Base-by-base conservation (phyloP, 2,113 vertebrate species). In the Pituophis catenifer region DNA sequence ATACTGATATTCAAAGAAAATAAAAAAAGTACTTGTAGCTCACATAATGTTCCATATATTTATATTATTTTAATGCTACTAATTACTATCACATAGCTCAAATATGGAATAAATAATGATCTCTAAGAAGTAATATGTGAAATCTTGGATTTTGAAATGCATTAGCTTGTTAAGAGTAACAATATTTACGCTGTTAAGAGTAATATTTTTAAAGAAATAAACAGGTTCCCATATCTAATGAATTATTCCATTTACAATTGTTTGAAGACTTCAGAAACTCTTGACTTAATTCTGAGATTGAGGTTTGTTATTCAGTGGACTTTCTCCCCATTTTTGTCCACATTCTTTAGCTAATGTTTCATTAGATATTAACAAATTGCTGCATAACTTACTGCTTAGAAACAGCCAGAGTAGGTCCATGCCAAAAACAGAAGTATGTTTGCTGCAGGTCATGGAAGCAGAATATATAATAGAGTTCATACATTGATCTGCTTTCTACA, bases 371-470 rank as follows among this genome's bases (percentile, higher is more conserved):
- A 89, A 94, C 90, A 95, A 95, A 95, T 97, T 96, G 92, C 81
- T 93, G 81, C 24, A 8, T 95, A 95, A 96, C 96, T 90, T 96
- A 94, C 88, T 94, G 93, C 55, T 95, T 26, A 81, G n/a, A 95
- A 93, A 92, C 91, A 87, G 93, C 95, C 59, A 86, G 88, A 88
- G 94, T 94, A 92, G 8, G 95, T 50, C 89, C 89, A 90, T 53
- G 55, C 86, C 94, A 88, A 87, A 95, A 57, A 33, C 59, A 26
- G 62, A 94, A 92, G 94, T 93, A 91, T 94, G 93, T 95, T 52
- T 92, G 91, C 92, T 92, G 44, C 90, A 96, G 91, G 15, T 75
- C 70, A 91, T 95, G 94, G 94, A 94, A 94, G 86, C 13, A 94
- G 81, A 59, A 0, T 94, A n/a, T 0, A 94, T 95, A 65, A 87